Evolutionary conservation across 1,140 invertebrate species (phyloP), one percentile per base, ranked within the genome.

Genomic region (Epicauta chinensis): DNA sequence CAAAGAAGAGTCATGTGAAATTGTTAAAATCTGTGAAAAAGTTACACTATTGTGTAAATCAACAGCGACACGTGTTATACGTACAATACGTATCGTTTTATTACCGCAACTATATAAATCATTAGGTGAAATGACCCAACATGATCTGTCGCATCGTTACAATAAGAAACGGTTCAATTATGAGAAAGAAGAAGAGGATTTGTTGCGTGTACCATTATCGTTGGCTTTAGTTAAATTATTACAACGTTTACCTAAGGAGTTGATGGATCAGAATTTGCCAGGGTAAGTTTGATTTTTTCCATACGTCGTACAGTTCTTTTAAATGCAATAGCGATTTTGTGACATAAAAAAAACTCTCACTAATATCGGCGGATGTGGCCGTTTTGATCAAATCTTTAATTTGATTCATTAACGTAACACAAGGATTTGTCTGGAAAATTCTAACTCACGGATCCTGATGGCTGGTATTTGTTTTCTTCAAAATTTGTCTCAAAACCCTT

Each of bases 181-280:
- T 6, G 81, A 82, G 17, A 75, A 77, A n/a, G 86, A 89, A 59
- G 91, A 97, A 62, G 87, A 94, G 56, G 93, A 97, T 66, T 84
- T 97, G 56, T 72, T 91, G 48, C 77, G 91, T 48, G 87, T 97
- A 9, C 94, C 96, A 0, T 84, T 98, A 57, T 92, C 93, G 1
- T 71, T 97, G 32, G 93, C 95, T 1, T 77, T 96, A 56, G 89
- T 97, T 0, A 97, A 97, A 67, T 65, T 99, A 14, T 66, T 99
- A 9, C 90, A 97, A 63, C 86, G 87, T 60, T 73, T 98, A 31
- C 94, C 95, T 0, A 72, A 79, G 55, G 71, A 79, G 52, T 70
- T 91, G 16, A 64, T 97, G 11, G 79, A 88, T 31, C 70, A 77
- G 40, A 87, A 92, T 73, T 70, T 97, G 31, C 84, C 90, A 17